Evolutionary conservation across 2,888 invertebrate genomes (phyloP).

Genomic region (Drosophila tripunctata): DNA sequence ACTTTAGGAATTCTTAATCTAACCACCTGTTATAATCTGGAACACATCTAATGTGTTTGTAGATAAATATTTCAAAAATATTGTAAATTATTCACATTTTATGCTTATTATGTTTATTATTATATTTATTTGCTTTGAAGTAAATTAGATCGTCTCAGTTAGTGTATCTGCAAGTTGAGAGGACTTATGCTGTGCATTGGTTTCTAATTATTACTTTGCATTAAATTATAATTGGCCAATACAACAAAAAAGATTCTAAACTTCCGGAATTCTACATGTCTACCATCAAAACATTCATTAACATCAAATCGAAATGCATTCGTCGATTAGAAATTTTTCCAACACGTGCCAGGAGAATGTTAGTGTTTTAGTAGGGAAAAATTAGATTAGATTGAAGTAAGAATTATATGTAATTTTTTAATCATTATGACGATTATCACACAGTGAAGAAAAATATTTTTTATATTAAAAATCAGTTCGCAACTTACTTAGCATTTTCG

Average conservation of each 20-base stretch:
- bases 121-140: not conserved
- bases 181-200: not conserved
- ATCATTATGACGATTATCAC: too few species aligned
- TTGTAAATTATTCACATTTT: too few species aligned
- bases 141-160: not conserved
- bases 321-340: not conserved
- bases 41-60: not conserved
- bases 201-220: slow-evolving; percentile 6
- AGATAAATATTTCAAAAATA: not conserved
- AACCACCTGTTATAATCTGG: not conserved
- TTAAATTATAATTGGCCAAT: slow-evolving; percentile 21
- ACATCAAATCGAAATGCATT: slow-evolving; percentile 27
- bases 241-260: not conserved
- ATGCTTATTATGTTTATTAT: too few species aligned
- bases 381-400: not conserved
- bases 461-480: not conserved
- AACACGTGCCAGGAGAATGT: not conserved
- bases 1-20: not conserved
- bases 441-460: not conserved
- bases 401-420: too few species aligned
- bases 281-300: not conserved
- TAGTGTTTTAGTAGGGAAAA: not conserved
- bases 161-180: not conserved
- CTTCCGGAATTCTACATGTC: not conserved
- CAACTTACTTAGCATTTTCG: not conserved